These are phyloP conservation scores for Oreamnos americanus DNA, from an alignment of 2,113 vertebrate species.

Conservation along the genomic window DNA sequence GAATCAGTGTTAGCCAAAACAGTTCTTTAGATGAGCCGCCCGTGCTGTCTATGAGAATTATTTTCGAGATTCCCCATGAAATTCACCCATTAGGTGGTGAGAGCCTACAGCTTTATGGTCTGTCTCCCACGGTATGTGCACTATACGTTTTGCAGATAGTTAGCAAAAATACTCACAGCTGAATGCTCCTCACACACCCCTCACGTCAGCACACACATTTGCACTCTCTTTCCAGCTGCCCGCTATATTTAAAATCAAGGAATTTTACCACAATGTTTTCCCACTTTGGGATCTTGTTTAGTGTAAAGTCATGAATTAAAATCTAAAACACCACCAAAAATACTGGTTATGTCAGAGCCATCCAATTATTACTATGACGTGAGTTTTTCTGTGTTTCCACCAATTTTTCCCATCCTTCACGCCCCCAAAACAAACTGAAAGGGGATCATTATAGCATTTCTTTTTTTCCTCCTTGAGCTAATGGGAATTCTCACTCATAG, in stretches of 20 bases:
- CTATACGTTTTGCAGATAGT: slow-evolving; percentile 48
- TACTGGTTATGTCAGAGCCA: neutral
- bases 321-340: slow-evolving; percentile 38
- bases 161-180: slow-evolving; percentile 60
- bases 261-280: slow-evolving; percentile 35
- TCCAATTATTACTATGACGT: slow-evolving; percentile 39
- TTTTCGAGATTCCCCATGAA: neutral
- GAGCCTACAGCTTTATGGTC: neutral
- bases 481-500: neutral
- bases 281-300: slow-evolving; percentile 52
- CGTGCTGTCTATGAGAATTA: neutral
- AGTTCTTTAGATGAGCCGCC: neutral
- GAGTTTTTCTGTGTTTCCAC: neutral
- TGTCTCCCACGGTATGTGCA: neutral
- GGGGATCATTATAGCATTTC: neutral
- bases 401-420: neutral
- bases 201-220: slow-evolving; percentile 4
- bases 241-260: slow-evolving; percentile 65
- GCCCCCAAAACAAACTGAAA: neutral
- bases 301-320: slow-evolving; percentile 50
- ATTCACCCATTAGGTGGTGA: neutral
- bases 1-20: slow-evolving; percentile 30
- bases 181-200: neutral
- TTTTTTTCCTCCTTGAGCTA: neutral
- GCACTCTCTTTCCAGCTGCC: slow-evolving; percentile 58